These are phyloP conservation scores for Halichoerus grypus DNA, from an alignment of 2,113 vertebrate genomes.

Conservation along the genomic window DNA sequence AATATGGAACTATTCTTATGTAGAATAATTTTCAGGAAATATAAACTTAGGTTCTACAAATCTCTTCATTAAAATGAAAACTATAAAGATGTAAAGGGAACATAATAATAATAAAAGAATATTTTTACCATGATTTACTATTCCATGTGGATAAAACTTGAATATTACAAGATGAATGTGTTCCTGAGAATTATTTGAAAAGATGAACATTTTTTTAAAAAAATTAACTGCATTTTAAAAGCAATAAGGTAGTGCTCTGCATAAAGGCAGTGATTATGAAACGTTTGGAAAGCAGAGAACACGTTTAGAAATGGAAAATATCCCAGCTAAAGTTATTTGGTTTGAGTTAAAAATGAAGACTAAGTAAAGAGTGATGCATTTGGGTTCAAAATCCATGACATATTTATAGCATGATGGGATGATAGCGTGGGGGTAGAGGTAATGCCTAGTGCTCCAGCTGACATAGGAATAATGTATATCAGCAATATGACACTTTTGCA, in stretches of 20 bases:
- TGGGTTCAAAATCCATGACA: background rate
- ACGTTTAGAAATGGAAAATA: background rate
- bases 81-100: background rate
- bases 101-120: background rate
- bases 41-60: background rate
- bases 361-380: background rate
- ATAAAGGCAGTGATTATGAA: background rate
- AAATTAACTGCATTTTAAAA: slow-evolving; percentile 28
- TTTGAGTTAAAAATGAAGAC: background rate
- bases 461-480: background rate
- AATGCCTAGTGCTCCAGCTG: background rate
- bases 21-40: background rate
- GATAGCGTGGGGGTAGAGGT: accelerated
- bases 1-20: background rate
- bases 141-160: background rate
- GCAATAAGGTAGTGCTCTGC: background rate
- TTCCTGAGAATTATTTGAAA: slow-evolving; percentile 23
- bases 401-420: background rate
- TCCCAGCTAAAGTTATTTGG: background rate
- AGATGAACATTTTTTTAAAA: background rate
- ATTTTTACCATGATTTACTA: background rate
- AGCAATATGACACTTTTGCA: background rate
- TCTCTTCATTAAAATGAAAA: background rate
- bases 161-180: background rate
- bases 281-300: background rate